Evolutionary conservation across 2,888 invertebrate genomes (phyloP).

Genomic region (Drosophila fungiperda): DNA sequence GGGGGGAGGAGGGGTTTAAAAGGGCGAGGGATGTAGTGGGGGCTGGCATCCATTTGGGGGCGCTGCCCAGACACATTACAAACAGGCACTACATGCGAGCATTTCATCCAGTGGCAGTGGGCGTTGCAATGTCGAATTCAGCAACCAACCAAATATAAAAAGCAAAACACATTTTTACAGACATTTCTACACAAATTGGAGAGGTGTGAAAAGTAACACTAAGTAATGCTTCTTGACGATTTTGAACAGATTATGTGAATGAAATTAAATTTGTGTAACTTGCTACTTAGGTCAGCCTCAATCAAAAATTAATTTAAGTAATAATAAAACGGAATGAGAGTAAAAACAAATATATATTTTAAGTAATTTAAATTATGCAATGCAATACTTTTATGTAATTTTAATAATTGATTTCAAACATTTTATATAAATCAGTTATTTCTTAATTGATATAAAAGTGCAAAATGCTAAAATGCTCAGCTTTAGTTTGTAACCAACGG

Average conservation of each 20-base stretch:
- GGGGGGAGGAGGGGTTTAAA: neutral
- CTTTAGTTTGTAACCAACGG: neutral
- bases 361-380: neutral
- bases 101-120: conserved; percentile 23
- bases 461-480: neutral
- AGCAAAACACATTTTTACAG: conserved; percentile 18
- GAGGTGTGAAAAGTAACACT: conserved; percentile 40
- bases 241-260: conserved; percentile 13
- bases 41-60: conserved; percentile 6
- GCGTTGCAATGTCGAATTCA: conserved; percentile 43
- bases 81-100: conserved; percentile 65
- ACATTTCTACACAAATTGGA: conserved; percentile 12
- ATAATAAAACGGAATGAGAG: neutral
- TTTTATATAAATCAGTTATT: neutral
- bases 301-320: neutral
- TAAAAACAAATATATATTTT: no score
- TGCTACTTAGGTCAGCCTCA: neutral
- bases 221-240: conserved; percentile 4
- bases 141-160: conserved; percentile 13
- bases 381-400: neutral
- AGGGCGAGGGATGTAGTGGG: neutral
- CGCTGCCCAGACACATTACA: conserved; percentile 71
- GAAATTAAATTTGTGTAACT: neutral
- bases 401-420: neutral
- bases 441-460: neutral